Evolutionary conservation across 1,140 invertebrate genomes (phyloP).

Genomic region (Bilobella aurantiaca): DNA sequence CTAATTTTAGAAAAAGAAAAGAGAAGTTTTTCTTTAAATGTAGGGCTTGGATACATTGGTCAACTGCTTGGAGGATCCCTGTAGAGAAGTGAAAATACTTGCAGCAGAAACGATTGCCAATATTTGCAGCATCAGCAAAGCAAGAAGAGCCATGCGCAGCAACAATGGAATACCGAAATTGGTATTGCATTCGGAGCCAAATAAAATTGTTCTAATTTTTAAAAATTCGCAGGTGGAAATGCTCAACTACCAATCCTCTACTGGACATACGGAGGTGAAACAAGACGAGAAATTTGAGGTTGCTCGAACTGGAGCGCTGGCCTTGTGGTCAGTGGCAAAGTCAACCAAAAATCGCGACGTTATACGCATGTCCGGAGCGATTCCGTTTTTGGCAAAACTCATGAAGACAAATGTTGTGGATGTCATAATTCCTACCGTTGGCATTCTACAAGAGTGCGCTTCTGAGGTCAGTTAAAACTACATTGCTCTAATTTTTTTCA

Average conservation of each 20-base stretch:
- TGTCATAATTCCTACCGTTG: constrained; percentile 74
- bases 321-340: constrained; percentile 72
- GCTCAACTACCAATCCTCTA: constrained; percentile 47
- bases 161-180: constrained; percentile 26
- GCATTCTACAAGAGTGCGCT: constrained; percentile 67
- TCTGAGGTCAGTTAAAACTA: constrained; percentile 46
- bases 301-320: constrained; percentile 67
- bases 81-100: constrained; percentile 70
- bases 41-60: constrained; percentile 33
- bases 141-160: constrained; percentile 71
- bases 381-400: constrained; percentile 66
- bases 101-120: constrained; percentile 80
- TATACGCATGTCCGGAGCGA: constrained; percentile 71
- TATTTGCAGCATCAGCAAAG: constrained; percentile 71
- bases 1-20: too few relatives aligned
- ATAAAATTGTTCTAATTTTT: neutral
- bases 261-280: constrained; percentile 43
- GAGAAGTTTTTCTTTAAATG: neutral
- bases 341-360: constrained; percentile 74
- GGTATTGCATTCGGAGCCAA: neutral
- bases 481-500: neutral
- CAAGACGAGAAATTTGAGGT: constrained; percentile 44
- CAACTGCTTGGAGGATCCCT: constrained; percentile 54
- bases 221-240: constrained; percentile 47
- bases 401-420: constrained; percentile 61